These are phyloP conservation scores for Pogonomyrmex barbatus DNA, from an alignment of 1,140 invertebrate genomes.

Conservation along the genomic window DNA sequence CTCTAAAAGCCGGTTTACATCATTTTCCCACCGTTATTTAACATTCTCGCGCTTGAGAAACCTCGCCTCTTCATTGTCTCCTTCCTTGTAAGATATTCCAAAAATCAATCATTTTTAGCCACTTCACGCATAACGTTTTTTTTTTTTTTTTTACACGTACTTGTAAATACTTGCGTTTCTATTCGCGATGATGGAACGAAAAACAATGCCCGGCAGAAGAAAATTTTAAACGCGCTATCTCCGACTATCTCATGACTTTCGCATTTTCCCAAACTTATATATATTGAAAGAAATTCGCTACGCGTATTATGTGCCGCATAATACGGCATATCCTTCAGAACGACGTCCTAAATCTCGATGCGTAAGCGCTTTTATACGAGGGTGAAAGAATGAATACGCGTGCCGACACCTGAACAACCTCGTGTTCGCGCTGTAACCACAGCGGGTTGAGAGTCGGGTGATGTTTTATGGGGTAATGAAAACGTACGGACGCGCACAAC, in stretches of 20 bases:
- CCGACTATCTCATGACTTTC: background rate
- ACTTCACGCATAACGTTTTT: background rate
- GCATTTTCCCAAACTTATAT: background rate
- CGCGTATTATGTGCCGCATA: constrained; percentile 10
- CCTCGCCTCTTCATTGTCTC: background rate
- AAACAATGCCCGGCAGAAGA: background rate
- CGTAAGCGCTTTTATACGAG: constrained; percentile 33
- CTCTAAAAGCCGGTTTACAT: constrained; percentile 14
- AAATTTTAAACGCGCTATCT: background rate
- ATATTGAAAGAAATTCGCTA: background rate
- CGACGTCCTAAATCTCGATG: constrained; percentile 7
- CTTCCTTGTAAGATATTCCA: background rate
- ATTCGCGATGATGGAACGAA: background rate
- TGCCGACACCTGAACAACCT: constrained; percentile 42
- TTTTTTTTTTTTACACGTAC: background rate
- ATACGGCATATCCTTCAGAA: constrained; percentile 18
- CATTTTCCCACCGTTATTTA: constrained; percentile 28
- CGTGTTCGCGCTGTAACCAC: constrained; percentile 58
- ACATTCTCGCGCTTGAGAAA: constrained; percentile 3
- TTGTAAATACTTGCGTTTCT: too few relatives aligned
- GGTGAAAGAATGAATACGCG: constrained; percentile 50
- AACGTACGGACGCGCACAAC: constrained; percentile 19
- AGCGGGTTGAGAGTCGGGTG: constrained; percentile 35
- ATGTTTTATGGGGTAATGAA: constrained; percentile 70
- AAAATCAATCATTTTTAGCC: constrained; percentile 5